Evolutionary conservation across 1,140 invertebrate species (phyloP).

Genomic region (Wasmannia auropunctata): DNA sequence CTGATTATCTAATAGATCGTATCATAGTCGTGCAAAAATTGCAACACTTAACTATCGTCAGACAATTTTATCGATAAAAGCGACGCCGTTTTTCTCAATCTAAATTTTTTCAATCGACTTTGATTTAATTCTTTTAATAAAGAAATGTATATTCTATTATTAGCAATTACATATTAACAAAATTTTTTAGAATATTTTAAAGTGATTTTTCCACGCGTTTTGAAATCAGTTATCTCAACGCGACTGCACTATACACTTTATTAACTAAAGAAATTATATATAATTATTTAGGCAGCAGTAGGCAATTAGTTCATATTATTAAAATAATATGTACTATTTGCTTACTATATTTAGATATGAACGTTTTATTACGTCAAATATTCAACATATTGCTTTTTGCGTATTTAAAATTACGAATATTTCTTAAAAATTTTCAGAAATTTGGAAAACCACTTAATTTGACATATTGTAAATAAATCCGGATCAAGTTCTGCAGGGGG

Average conservation of each 20-base stretch:
- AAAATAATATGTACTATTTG: conserved; percentile 19
- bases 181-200: conserved; percentile 23
- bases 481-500: background rate
- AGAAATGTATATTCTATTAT: background rate
- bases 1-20: background rate
- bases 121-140: background rate
- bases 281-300: background rate
- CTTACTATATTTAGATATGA: background rate
- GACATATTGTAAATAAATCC: background rate
- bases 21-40: background rate
- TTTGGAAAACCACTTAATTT: background rate
- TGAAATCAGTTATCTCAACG: background rate
- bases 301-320: background rate
- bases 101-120: conserved; percentile 23
- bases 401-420: conserved; percentile 22
- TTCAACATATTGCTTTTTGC: conserved; percentile 2
- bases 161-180: background rate
- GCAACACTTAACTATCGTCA: background rate
- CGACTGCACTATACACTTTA: background rate
- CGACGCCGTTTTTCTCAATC: conserved; percentile 35
- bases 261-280: background rate
- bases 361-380: background rate
- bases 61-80: background rate
- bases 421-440: background rate
- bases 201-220: background rate